Evolutionary conservation across 2,888 invertebrate species (phyloP).

Genomic region (Cephus runcator): DNA sequence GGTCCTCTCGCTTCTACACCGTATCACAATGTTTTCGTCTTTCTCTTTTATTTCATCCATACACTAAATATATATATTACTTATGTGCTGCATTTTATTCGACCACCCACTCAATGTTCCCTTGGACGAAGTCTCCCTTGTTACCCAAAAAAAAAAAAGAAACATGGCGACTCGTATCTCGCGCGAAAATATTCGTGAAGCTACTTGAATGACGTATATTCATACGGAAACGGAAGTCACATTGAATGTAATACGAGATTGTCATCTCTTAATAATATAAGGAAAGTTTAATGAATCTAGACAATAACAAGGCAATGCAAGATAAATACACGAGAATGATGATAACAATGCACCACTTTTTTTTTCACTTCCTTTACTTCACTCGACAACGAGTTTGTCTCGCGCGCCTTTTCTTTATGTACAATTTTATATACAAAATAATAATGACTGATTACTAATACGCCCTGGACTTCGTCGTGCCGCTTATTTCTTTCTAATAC

Average conservation of each 20-base stretch:
- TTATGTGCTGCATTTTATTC: not conserved
- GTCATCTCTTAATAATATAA: not conserved
- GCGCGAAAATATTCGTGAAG: not conserved
- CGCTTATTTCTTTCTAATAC: not conserved
- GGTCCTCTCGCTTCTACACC: not conserved
- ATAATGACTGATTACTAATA: not conserved
- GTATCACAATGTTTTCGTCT: not conserved
- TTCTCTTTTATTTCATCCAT: not conserved
- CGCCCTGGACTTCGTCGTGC: not conserved
- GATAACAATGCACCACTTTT: not conserved
- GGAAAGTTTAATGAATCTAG: not conserved
- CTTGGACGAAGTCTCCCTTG: not conserved
- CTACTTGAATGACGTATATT: not conserved
- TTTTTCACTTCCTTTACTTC: not conserved
- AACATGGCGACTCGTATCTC: not conserved
- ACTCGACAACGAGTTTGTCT: not conserved
- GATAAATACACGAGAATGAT: not conserved
- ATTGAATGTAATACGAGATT: not conserved
- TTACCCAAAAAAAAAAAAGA: not conserved
- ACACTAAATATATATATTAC: not conserved
- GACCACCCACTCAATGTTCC: not conserved
- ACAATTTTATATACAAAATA: conserved; percentile 14
- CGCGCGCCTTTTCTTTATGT: not conserved
- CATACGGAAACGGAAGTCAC: not conserved
- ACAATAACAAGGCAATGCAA: not conserved